Conservation (phyloP, 2,888 invertebrate genomes). For the Pyrochroa serraticornis region DNA sequence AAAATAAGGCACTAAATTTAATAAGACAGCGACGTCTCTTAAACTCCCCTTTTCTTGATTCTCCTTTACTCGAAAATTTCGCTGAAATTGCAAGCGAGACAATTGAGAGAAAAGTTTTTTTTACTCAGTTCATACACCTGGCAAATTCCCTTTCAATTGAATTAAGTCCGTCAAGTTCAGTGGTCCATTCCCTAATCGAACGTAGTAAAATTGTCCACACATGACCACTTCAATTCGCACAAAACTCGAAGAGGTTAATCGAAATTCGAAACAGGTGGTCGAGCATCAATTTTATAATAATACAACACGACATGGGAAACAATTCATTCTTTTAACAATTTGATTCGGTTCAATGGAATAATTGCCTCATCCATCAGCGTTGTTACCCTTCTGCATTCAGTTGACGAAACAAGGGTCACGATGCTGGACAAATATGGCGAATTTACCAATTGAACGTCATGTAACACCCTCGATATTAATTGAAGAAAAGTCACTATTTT, state of each 20-base stretch:
- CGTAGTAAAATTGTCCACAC: conserved; percentile 14
- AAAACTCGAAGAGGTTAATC: conserved; percentile 7
- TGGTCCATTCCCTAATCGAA: conserved; percentile 17
- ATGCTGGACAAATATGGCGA: conserved; percentile 6
- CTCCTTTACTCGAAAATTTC: too few species aligned
- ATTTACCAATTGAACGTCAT: conserved; percentile 6
- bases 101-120: too few species aligned
- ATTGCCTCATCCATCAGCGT: conserved; percentile 32
- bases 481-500: conserved; percentile 9
- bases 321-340: conserved; percentile 33
- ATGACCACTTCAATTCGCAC: conserved; percentile 11
- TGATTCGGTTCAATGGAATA: conserved; percentile 38
- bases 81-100: too few species aligned
- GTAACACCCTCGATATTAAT: not conserved
- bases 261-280: conserved; percentile 12
- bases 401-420: conserved; percentile 26
- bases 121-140: not conserved
- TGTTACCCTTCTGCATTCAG: conserved; percentile 21
- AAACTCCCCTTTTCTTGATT: too few species aligned
- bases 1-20: too few species aligned
- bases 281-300: conserved; percentile 5
- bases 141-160: conserved; percentile 10
- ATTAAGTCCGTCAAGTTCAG: conserved; percentile 21
- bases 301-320: conserved; percentile 24
- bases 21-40: too few species aligned